Evolutionary conservation across 2,797 vertebrate species (phyloP).

Genomic region (Dicrostonyx torquatus): DNA sequence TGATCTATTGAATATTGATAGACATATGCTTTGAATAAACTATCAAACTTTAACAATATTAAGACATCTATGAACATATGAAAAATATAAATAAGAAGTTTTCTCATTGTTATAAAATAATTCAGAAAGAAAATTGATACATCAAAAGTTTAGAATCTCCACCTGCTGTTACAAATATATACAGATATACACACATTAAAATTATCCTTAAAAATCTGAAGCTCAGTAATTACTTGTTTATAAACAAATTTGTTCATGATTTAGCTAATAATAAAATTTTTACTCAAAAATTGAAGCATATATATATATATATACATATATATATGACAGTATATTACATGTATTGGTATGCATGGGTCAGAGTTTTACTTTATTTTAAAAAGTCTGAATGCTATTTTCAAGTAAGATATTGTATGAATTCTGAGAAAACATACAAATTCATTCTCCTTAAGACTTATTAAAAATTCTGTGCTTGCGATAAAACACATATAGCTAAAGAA

Average conservation of each 20-base stretch:
- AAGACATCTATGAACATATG: not conserved
- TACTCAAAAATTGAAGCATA: not conserved
- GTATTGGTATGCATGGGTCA: not conserved
- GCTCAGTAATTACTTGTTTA: not conserved
- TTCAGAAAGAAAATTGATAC: not conserved
- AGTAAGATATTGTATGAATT: slow-evolving; percentile 3
- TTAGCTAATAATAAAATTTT: not conserved
- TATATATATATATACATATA: not conserved
- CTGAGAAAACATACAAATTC: not conserved
- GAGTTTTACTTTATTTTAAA: not conserved
- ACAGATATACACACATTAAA: not conserved
- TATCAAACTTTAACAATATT: not conserved
- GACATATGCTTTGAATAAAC: not conserved
- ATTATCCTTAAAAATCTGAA: not conserved
- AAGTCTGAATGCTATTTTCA: not conserved
- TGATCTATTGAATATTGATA: not conserved
- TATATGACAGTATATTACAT: not conserved
- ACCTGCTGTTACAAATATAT: not conserved
- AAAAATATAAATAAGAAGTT: not conserved
- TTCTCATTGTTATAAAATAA: not conserved
- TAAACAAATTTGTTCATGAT: not conserved
- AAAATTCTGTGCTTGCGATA: not conserved
- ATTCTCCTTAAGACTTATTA: not conserved
- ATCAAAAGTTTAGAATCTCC: not conserved
- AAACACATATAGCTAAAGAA: slow-evolving; percentile 10